These are phyloP conservation scores for Pangasius macronema DNA, from an alignment of 2,797 vertebrate genomes.

Conservation along the genomic window DNA sequence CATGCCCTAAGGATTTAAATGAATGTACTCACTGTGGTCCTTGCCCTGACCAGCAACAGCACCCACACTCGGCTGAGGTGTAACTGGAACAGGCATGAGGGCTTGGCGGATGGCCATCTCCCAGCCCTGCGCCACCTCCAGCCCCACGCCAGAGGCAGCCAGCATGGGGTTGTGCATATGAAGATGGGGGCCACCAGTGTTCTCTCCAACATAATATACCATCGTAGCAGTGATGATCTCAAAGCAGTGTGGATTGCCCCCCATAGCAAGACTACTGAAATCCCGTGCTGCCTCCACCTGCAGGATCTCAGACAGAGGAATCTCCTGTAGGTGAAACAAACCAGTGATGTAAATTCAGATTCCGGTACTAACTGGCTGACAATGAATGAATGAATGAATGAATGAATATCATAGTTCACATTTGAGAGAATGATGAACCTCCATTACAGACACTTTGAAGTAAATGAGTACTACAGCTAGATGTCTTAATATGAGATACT, in stretches of 20 bases:
- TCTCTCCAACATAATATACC: constrained; percentile 98
- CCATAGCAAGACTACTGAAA: constrained; percentile 85
- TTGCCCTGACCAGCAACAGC: constrained; percentile 86
- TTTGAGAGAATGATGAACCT: background rate
- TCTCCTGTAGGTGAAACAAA: constrained; percentile 79
- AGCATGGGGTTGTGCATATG: constrained; percentile 87
- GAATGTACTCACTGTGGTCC: constrained; percentile 89
- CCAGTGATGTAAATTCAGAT: constrained; percentile 26
- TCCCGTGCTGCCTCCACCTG: constrained; percentile 88
- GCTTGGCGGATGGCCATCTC: constrained; percentile 97
- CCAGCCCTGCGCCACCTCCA: constrained; percentile 95
- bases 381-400: background rate
- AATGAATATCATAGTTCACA: background rate
- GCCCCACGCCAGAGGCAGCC: constrained; percentile 88
- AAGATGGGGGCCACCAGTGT: constrained; percentile 75
- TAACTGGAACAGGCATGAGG: constrained; percentile 97
- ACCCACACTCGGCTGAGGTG: constrained; percentile 91
- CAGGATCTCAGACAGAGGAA: constrained; percentile 97
- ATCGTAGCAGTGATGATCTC: constrained; percentile 97
- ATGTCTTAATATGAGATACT: background rate
- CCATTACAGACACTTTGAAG: background rate
- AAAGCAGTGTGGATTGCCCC: constrained; percentile 96
- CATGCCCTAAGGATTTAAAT: background rate
- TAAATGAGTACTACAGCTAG: background rate
- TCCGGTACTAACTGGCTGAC: background rate